These are phyloP conservation scores for Takifugu flavidus DNA, from an alignment of 2,113 vertebrate species.

Conservation along the genomic window DNA sequence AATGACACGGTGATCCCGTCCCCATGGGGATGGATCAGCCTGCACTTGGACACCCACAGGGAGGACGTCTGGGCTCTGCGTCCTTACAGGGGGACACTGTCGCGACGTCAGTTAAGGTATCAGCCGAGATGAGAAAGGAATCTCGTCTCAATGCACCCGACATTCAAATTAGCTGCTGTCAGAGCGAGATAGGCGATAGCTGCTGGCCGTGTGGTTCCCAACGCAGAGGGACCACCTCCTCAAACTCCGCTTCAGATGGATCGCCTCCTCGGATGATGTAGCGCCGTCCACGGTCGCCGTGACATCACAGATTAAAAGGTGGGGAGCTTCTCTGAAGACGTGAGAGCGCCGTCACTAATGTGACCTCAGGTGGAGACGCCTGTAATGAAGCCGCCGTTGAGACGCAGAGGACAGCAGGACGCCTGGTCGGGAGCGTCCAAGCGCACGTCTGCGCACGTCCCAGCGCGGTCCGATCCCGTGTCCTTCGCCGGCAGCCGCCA, in stretches of 20 bases:
- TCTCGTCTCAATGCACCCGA: slow-evolving; percentile 14
- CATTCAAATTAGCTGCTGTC: slow-evolving; percentile 22
- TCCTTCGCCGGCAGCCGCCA: slow-evolving; percentile 45
- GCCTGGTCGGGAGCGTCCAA: no score
- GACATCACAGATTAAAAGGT: no score
- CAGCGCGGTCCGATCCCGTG: slow-evolving; percentile 10
- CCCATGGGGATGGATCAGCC: neutral
- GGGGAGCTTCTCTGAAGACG: no score
- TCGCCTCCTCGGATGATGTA: no score
- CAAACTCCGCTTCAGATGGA: neutral
- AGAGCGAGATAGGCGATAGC: slow-evolving; percentile 11
- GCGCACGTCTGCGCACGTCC: neutral
- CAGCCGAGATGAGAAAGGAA: neutral
- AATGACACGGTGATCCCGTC: slow-evolving; percentile 5
- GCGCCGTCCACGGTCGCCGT: no score
- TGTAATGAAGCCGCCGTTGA: no score
- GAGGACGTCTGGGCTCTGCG: neutral
- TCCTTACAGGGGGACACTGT: neutral
- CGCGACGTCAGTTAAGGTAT: neutral
- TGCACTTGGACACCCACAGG: neutral
- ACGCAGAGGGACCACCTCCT: neutral
- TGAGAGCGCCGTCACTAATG: no score
- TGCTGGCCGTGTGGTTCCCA: slow-evolving; percentile 6
- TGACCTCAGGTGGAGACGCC: no score
- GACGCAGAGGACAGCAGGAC: no score